A percentile compares a stretch with the other conserved stretches of the same genome.
phyloP scores from a whole-genome alignment of 2,113 vertebrate genomes.

The Orthonyx spaldingii region DNA sequence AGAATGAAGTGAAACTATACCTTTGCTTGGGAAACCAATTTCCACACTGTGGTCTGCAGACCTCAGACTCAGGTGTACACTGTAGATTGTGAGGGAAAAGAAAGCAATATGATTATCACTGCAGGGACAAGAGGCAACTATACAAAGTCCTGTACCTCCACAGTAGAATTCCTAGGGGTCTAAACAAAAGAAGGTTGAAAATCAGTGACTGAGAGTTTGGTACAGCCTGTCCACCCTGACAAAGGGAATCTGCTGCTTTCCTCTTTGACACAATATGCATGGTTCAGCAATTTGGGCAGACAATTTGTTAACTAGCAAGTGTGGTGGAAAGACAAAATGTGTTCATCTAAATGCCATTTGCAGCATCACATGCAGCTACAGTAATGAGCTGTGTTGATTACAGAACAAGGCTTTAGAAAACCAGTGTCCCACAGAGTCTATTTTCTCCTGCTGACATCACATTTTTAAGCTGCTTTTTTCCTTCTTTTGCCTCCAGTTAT shows the following conservation, averaged over 20 bases:
- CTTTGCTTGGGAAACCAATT: not conserved
- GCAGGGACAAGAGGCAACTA: not conserved
- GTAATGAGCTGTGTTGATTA: conserved; percentile 42
- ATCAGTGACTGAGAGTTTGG: not conserved
- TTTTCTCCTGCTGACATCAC: conserved; percentile 36
- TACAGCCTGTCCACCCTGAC: not conserved
- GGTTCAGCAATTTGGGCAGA: conserved; percentile 5
- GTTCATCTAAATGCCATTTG: not conserved
- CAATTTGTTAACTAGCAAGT: not conserved
- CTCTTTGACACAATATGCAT: not conserved
- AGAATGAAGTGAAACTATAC: not conserved
- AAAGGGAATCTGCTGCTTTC: conserved; percentile 3
- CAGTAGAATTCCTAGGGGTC: not conserved
- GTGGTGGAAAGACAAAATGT: not conserved
- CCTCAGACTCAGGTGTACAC: not conserved
- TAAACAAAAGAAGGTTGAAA: not conserved
- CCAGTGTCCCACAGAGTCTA: conserved; percentile 4
- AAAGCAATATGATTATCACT: not conserved
- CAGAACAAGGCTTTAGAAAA: conserved; percentile 3
- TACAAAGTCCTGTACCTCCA: not conserved
- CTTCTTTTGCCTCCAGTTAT: conserved; percentile 14
- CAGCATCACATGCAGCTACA: not conserved
- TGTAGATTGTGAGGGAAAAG: not conserved
- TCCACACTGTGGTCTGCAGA: not conserved
- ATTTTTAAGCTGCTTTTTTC: not conserved